Base-by-base conservation (phyloP, 2,888 invertebrate species). In the Aelia acuminata region DNA sequence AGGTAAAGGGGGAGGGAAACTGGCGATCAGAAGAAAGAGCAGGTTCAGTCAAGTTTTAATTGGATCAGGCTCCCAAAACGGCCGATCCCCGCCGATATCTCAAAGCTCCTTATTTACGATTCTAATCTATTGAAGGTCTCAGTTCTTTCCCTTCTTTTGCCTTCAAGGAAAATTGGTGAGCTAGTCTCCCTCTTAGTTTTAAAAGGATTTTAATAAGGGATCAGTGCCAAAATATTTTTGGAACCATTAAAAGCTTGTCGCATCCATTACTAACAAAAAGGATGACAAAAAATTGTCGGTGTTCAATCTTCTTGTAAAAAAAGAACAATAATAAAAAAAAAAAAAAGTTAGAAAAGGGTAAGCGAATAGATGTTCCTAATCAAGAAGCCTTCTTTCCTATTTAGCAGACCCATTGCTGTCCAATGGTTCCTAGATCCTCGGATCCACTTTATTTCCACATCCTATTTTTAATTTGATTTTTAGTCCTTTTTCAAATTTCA, bases 41-140 rank as follows among this genome's bases (percentile, higher is more conserved):
- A 43, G 80, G 80, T 80, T n/a, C 13, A 47, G 43, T 80, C 63
- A 80, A 80, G 80, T 80, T 80, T 80, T 80, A 80, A 80, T 80
- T 80, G 80, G 80, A 80, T 80, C 43, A 80, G n/a, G 47, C 80
- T 80, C 43, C 80, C 47, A 43, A 80, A 80, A 47, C 80, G 80
- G 22, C 22, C 43, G n/a, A n/a, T 80, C 80, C 31, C 15, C 10
- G 26, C 80, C 15, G 80, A 80, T 80, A 80, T 80, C 80, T 80
- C n/a, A 80, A 80, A 47, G 80, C 80, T 80, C 80, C 80, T 80
- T 80, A 80, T 80, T 80, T 80, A 80, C 80, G 80, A 80, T 80
- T 80, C 80, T 80, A 80, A 80, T 80, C 80, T 80, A 80, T 80
- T 80, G 80, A n/a, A 43, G 3, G n/a, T n/a, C 80, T 80, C 80